These are phyloP conservation scores for Heloderma charlesbogerti DNA, from an alignment of 2,113 vertebrate species.

Conservation along the genomic window DNA sequence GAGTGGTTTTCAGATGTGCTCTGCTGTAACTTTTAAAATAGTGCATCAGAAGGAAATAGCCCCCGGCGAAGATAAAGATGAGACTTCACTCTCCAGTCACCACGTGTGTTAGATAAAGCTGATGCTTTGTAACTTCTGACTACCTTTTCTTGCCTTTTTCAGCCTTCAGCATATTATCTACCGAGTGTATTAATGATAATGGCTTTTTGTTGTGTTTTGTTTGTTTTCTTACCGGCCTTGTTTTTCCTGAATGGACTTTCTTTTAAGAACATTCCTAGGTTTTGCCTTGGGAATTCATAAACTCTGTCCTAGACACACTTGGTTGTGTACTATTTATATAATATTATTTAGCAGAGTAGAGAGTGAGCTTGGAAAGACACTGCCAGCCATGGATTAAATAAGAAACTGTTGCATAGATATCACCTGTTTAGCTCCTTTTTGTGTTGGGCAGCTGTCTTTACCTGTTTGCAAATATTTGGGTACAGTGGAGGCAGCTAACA, in stretches of 20 bases:
- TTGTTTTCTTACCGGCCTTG: neutral
- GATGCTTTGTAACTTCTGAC: neutral
- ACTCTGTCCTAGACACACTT: neutral
- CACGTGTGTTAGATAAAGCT: neutral
- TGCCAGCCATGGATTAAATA: neutral
- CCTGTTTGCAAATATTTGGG: neutral
- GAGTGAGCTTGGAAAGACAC: neutral
- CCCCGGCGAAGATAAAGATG: neutral
- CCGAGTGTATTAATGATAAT: neutral
- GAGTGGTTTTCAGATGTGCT: neutral
- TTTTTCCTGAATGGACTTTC: neutral
- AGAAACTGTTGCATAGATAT: neutral
- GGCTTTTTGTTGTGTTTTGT: neutral
- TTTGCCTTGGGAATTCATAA: neutral
- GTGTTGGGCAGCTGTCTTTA: neutral
- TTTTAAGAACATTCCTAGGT: neutral
- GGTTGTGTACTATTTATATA: neutral
- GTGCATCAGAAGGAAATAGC: neutral
- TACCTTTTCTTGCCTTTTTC: neutral
- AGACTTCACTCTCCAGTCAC: neutral
- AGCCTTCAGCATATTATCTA: neutral
- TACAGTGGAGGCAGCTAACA: neutral
- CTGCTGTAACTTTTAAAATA: neutral
- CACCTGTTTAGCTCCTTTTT: neutral
- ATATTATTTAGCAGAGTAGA: neutral